Conservation (phyloP, 2,888 invertebrate species). For the Scelioninae gen. 1 region DNA sequence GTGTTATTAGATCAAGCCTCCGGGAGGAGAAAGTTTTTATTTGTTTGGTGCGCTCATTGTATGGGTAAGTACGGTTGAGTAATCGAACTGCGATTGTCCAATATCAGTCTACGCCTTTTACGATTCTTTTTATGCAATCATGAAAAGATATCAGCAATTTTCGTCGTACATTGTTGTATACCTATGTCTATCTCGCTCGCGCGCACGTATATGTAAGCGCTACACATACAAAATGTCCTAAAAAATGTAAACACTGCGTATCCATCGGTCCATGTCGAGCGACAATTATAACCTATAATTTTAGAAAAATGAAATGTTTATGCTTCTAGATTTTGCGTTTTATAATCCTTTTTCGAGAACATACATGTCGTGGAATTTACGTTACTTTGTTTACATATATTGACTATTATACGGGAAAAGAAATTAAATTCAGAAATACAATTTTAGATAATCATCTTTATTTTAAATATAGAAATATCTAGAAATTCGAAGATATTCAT, state of each 20-base stretch:
- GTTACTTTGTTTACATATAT: no score
- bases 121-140: no score
- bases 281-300: slow-evolving; percentile 23
- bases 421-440: no score
- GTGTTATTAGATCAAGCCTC: slow-evolving; percentile 70
- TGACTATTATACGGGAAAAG: no score
- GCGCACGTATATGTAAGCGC: background rate
- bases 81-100: background rate
- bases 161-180: no score
- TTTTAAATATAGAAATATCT: no score
- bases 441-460: no score
- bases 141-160: no score
- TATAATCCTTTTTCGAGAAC: no score
- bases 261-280: slow-evolving; percentile 1
- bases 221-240: slow-evolving; percentile 51
- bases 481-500: no score
- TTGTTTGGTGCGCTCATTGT: slow-evolving; percentile 84
- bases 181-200: background rate
- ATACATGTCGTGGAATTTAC: no score
- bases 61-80: slow-evolving; percentile 79
- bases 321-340: no score
- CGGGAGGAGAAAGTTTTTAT: slow-evolving; percentile 81
- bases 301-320: background rate
- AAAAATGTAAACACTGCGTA: slow-evolving; percentile 58
- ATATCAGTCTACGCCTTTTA: background rate